Conservation (phyloP, 2,113 vertebrate genomes). For the Zosterops pallidus region DNA sequence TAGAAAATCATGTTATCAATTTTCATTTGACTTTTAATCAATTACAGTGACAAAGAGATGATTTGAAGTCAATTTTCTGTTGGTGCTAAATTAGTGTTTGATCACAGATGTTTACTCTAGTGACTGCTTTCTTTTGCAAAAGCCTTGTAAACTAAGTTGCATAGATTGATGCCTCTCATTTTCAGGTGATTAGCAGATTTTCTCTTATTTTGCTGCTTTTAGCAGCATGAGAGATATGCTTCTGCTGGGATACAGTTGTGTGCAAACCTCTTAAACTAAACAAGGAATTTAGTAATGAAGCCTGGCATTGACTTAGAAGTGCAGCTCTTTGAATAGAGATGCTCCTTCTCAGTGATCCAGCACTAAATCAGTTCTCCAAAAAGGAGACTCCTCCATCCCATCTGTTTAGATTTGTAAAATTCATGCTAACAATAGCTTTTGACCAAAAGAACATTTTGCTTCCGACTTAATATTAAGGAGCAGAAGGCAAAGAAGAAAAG, state of each 20-base stretch:
- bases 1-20: slow-evolving; percentile 90
- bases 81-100: slow-evolving; percentile 80
- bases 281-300: slow-evolving; percentile 3
- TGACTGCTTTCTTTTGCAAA: slow-evolving; percentile 57
- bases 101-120: slow-evolving; percentile 72
- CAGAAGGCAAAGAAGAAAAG: background rate
- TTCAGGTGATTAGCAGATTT: slow-evolving; percentile 33
- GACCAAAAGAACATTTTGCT: slow-evolving; percentile 28
- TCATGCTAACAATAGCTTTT: slow-evolving; percentile 34
- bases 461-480: background rate
- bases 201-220: slow-evolving; percentile 18
- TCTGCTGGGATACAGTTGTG: background rate
- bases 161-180: slow-evolving; percentile 38
- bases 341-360: background rate
- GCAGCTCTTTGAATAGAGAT: background rate
- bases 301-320: background rate
- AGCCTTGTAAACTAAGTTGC: slow-evolving; percentile 23
- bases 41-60: slow-evolving; percentile 88
- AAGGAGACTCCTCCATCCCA: background rate
- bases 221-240: background rate
- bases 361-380: background rate
- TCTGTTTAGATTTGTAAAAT: slow-evolving; percentile 37
- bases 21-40: slow-evolving; percentile 95
- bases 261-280: slow-evolving; percentile 15
- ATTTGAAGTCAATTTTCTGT: slow-evolving; percentile 91